Evolutionary conservation across 2,113 vertebrate species (phyloP).

Genomic region (Eulacestoma nigropectus): DNA sequence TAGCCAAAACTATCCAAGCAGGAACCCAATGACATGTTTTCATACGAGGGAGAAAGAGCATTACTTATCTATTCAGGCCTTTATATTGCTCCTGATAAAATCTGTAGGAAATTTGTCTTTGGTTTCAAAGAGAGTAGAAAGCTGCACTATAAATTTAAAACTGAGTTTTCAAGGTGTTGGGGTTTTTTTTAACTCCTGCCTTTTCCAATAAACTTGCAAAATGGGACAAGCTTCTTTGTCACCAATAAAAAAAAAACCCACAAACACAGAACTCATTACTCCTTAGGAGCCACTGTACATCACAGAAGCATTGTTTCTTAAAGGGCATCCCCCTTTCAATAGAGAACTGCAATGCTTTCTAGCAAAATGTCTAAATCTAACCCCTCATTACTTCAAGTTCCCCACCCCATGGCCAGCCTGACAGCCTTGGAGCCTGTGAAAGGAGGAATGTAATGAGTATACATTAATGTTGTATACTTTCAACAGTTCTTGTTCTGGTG

Average conservation of each 20-base stretch:
- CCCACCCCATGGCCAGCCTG: neutral
- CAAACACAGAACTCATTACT: neutral
- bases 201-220: neutral
- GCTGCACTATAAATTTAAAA: neutral
- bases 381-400: neutral
- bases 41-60: neutral
- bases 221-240: neutral
- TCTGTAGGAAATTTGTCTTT: neutral
- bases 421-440: neutral
- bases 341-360: neutral
- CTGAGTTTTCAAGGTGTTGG: neutral
- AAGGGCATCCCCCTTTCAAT: neutral
- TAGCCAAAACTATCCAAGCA: neutral
- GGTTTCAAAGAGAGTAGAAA: slow-evolving; percentile 10
- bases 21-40: neutral
- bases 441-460: slow-evolving; percentile 8
- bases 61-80: neutral
- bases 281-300: neutral
- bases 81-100: neutral
- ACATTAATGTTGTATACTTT: slow-evolving; percentile 14
- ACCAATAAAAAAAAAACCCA: neutral
- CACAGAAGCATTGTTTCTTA: neutral
- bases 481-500: slow-evolving; percentile 26
- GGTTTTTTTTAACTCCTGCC: neutral
- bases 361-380: slow-evolving; percentile 10